A percentile compares a stretch with the other conserved stretches of the same genome.
Conservation (phyloP, 2,113 vertebrate species). For the Nasalis larvatus region DNA sequence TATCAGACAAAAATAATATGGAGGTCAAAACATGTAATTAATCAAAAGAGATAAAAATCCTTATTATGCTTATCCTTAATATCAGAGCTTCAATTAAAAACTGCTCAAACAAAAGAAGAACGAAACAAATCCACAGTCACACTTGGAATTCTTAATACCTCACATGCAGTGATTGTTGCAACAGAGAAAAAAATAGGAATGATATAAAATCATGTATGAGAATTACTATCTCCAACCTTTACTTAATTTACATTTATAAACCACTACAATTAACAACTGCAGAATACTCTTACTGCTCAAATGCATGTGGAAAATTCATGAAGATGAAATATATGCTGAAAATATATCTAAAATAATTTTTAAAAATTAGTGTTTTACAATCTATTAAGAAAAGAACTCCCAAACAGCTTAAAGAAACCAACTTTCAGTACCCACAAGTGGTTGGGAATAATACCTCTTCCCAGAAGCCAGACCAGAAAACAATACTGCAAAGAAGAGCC, state of each 20-base stretch:
- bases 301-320: neutral
- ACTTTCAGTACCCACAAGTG: neutral
- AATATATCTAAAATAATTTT: neutral
- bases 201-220: neutral
- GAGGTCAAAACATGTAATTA: neutral
- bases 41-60: neutral
- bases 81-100: neutral
- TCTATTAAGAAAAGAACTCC: neutral
- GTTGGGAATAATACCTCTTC: neutral
- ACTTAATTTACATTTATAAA: neutral
- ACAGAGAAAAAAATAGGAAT: neutral
- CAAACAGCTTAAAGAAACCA: neutral
- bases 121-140: neutral
- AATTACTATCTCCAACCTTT: neutral
- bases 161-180: neutral
- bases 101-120: neutral
- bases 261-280: neutral
- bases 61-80: neutral
- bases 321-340: neutral
- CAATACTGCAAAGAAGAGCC: neutral
- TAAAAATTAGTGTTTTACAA: neutral
- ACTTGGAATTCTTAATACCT: neutral
- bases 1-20: neutral
- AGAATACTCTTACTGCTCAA: neutral
- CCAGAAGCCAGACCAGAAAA: neutral